Evolutionary conservation across 92 coral and sea anemone genomes (phyloP).

Genomic region (Desmophyllum pertusum): DNA sequence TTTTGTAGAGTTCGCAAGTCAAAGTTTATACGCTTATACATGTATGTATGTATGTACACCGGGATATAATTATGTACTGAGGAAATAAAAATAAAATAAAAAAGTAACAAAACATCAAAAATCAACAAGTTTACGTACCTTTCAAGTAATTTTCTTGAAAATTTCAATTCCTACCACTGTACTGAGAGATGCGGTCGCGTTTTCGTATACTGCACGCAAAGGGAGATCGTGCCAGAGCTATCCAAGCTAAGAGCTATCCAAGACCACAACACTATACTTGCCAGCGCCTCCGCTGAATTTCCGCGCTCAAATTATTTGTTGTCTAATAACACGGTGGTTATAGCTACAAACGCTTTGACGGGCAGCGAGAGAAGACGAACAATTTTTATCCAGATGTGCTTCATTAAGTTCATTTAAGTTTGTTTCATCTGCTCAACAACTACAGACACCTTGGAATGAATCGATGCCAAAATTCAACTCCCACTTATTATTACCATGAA

Average conservation of each 20-base stretch:
- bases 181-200: background rate
- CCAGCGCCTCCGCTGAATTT: background rate
- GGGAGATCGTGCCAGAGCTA: background rate
- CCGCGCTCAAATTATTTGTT: background rate
- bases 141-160: background rate
- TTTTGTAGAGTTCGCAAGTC: too few relatives aligned
- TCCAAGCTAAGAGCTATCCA: background rate
- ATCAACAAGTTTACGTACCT: background rate
- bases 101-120: background rate
- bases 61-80: too few relatives aligned
- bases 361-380: background rate
- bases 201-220: background rate
- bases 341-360: background rate
- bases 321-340: background rate
- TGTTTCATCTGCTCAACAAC: slow-evolving; percentile 2
- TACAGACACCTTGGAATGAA: background rate
- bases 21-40: too few relatives aligned
- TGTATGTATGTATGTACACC: too few relatives aligned
- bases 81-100: background rate
- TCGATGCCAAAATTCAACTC: background rate
- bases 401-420: background rate
- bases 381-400: background rate
- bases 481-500: background rate
- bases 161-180: background rate
- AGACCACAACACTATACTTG: background rate